Base-by-base conservation (phyloP, 2,113 vertebrate species). In the Butastur rufipennis region DNA sequence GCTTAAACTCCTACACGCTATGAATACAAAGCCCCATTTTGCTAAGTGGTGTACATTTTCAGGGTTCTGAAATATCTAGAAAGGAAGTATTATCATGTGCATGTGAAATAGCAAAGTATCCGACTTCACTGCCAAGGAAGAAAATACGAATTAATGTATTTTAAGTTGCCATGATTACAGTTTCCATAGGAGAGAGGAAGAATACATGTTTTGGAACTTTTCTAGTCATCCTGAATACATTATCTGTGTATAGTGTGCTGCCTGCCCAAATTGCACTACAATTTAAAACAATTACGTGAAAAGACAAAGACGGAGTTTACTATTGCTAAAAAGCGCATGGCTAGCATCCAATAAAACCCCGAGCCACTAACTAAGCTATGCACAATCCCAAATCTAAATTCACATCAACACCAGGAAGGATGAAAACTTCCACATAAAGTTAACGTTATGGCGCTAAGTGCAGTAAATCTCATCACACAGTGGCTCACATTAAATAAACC, bases 371-470 rank as follows among this genome's bases (percentile, higher is more conserved):
- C 47, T 62, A 40, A 88, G 27, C 80, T 32, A 9, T 1, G 4
- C 47, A 4, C 6, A 2, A 10, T 31, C 48, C 62, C 79, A 48
- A 3, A 55, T 65, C 29, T 22, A 32, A 52, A 70, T 11, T 62
- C 66, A 9, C 31, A 26, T 16, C 0, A 1, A 26, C 38, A 48
- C n/a, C 48, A 12, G n/a, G 70, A 31, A 71, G 52, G 59, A 53
- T 31, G 70, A 32, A 19, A 81, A 36, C 48, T 14, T 52, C 68
- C 13, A 16, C 47, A 38, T 18, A 16, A 42, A 55, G 53, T 11
- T 6, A 45, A 47, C 4, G 2, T 7, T 10, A 17, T 5, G 50
- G 61, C 2, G 0, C 32, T 31, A 3, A 56, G 20, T 18, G 1
- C 47, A 25, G 13, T 14, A 2, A 13, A 40, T 36, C 83, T 40